Evolutionary conservation across 2,888 invertebrate genomes (phyloP), one percentile per base, ranked within the genome.

Genomic region (Tigriopus californicus): DNA sequence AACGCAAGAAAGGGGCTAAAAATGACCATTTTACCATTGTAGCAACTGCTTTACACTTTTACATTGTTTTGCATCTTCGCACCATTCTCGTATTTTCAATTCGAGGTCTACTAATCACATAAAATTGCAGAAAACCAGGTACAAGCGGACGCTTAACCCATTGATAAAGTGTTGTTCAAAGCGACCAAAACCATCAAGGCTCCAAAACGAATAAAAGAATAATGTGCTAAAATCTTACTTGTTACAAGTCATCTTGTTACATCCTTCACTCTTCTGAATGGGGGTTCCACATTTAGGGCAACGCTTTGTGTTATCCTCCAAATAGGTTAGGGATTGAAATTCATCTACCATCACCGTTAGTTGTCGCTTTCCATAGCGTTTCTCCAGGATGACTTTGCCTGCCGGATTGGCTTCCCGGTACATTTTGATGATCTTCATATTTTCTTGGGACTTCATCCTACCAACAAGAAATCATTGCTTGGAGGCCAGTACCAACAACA

Each of bases 171-270:
- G 11, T 42, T 42, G 11, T 42, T 42, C n/a, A 42, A 42, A 11
- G 11, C 42, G 11, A 11, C 11, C 11, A 42, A 3, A 5, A 49
- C 4, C 12, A 24, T 2, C 3, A 13, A 2, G 18, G 13, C 49
- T 2, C 18, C 2, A n/a, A 18, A 3, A 49, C 2, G 2, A 49
- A n/a, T 49, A 49, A 12, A 49, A 49, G n/a, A n/a, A n/a, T n/a
- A n/a, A n/a, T n/a, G n/a, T n/a, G n/a, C n/a, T n/a, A n/a, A n/a
- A n/a, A n/a, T n/a, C 40, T 54, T 40, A 54, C 54, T 54, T 54
- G 12, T 25, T 54, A 4, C 54, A 54, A 41, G 41, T 33, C 54
- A 54, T 54, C 41, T 54, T 54, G 41, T 54, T 54, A 22, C 54
- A 54, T 6, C 54, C 54, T 15, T 40, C 54, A 41, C 40, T 41